These are phyloP conservation scores for Melieria omissa DNA, from an alignment of 2,888 invertebrate species.

Conservation along the genomic window DNA sequence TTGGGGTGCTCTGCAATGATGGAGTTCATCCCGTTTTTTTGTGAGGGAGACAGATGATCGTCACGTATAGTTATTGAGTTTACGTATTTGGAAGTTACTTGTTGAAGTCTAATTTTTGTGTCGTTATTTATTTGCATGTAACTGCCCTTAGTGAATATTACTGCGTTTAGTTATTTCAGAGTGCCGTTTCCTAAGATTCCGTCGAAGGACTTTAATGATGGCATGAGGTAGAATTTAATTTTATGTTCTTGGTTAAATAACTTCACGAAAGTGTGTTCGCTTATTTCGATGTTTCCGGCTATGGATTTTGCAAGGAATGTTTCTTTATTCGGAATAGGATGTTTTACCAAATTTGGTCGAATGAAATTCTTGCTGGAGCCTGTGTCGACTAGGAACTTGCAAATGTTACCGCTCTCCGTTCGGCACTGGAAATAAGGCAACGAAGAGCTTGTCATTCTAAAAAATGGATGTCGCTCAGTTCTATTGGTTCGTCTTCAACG, in stretches of 20 bases:
- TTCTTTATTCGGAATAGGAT: background rate
- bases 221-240: background rate
- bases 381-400: conserved; percentile 1
- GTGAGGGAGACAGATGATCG: background rate
- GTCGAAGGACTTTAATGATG: conserved; percentile 23
- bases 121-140: no score
- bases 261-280: conserved; percentile 24
- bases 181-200: conserved; percentile 27
- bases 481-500: background rate
- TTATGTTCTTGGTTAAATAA: conserved; percentile 5
- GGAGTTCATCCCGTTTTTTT: background rate
- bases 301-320: conserved; percentile 24
- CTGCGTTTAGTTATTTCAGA: background rate
- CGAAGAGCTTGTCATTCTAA: conserved; percentile 29
- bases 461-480: conserved; percentile 17
- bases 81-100: background rate
- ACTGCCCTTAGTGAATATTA: background rate
- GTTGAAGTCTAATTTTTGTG: background rate
- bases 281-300: conserved; percentile 25
- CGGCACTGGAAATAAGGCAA: conserved; percentile 23
- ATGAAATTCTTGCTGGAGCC: background rate
- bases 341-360: conserved; percentile 15
- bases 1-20: background rate
- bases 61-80: background rate
- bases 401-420: conserved; percentile 23